phyloP scores from a whole-genome alignment of 2,888 invertebrate species.

The Harpalus rubripes region DNA sequence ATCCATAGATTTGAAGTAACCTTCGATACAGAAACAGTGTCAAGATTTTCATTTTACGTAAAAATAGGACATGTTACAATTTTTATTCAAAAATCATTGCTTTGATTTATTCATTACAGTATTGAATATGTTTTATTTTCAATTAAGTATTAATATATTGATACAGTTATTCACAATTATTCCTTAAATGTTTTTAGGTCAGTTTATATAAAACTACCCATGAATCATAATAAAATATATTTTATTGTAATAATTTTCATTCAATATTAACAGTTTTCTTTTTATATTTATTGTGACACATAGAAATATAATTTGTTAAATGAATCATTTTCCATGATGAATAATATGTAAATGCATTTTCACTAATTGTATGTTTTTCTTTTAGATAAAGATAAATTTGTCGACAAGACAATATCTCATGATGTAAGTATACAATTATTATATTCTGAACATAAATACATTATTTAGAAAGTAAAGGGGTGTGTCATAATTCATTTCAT shows the following conservation, averaged over 20 bases:
- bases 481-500: slow-evolving; percentile 39
- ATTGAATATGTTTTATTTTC: slow-evolving; percentile 16
- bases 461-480: slow-evolving; percentile 48
- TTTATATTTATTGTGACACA: slow-evolving; percentile 33
- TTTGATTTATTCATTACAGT: slow-evolving; percentile 12
- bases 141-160: slow-evolving; percentile 25
- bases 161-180: slow-evolving; percentile 49
- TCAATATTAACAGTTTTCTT: slow-evolving; percentile 12
- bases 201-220: slow-evolving; percentile 29
- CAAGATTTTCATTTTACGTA: slow-evolving; percentile 11
- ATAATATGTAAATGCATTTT: slow-evolving; percentile 37
- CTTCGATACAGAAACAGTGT: slow-evolving; percentile 45
- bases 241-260: background rate
- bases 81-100: background rate
- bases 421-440: slow-evolving; percentile 80
- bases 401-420: slow-evolving; percentile 82
- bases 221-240: slow-evolving; percentile 43
- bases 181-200: slow-evolving; percentile 63
- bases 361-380: slow-evolving; percentile 69
- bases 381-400: slow-evolving; percentile 81
- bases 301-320: background rate
- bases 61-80: slow-evolving; percentile 33
- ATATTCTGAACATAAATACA: slow-evolving; percentile 11
- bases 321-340: slow-evolving; percentile 39
- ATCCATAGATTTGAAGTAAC: slow-evolving; percentile 34